Evolutionary conservation across 2,797 vertebrate genomes (phyloP).

Genomic region (Malacoraja senta): DNA sequence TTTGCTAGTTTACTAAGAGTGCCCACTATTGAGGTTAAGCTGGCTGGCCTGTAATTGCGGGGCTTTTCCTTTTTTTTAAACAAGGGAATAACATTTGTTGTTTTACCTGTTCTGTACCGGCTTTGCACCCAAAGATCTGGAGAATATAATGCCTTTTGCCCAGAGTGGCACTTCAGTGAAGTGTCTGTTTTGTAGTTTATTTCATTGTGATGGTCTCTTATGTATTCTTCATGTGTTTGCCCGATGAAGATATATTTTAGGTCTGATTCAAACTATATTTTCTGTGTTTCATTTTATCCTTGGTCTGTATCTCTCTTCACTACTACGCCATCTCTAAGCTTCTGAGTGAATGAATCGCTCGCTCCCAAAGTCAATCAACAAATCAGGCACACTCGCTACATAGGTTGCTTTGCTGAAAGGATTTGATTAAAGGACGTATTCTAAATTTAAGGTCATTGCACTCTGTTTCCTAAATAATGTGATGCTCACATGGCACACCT

Average conservation of each 20-base stretch:
- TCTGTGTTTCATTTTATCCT: not conserved
- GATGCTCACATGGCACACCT: not conserved
- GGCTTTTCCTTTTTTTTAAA: too few species aligned
- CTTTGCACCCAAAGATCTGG: not conserved
- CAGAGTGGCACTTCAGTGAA: not conserved
- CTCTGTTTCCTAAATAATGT: not conserved
- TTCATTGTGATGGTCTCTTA: not conserved
- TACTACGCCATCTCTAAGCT: not conserved
- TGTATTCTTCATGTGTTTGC: not conserved
- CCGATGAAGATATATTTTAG: not conserved
- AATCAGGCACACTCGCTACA: not conserved
- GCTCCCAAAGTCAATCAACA: not conserved
- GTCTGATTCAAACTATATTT: too few species aligned
- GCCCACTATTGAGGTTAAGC: too few species aligned
- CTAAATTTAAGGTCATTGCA: not conserved
- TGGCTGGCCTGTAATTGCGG: too few species aligned
- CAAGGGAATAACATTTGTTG: too few species aligned
- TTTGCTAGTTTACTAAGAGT: too few species aligned
- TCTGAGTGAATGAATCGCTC: not conserved
- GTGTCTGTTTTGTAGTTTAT: not conserved
- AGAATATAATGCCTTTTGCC: not conserved
- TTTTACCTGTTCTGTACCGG: too few species aligned
- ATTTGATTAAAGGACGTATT: not conserved
- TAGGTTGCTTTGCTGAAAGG: not conserved
- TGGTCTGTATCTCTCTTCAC: not conserved